Evolutionary conservation across 92 coral and sea anemone genomes (phyloP).

Genomic region (Palythoa grandis): DNA sequence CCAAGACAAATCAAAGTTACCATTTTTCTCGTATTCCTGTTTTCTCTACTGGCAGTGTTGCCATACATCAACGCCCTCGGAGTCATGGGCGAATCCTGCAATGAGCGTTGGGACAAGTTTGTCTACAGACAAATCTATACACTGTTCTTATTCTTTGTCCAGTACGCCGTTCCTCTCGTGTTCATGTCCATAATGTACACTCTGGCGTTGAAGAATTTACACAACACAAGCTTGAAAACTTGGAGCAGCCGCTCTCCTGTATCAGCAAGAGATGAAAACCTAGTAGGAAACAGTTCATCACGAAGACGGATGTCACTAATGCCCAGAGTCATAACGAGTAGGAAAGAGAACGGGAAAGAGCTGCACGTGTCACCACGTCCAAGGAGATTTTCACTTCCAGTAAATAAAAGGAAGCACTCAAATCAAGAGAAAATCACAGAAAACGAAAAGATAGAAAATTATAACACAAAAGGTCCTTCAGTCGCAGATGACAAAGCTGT

Average conservation of each 20-base stretch:
- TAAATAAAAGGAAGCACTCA: constrained; percentile 15
- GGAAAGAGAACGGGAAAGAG: not conserved
- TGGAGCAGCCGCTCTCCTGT: constrained; percentile 20
- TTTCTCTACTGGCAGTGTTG: constrained; percentile 67
- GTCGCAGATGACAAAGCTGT: not conserved
- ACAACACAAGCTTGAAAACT: constrained; percentile 67
- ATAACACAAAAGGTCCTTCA: not conserved
- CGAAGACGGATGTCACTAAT: constrained; percentile 17
- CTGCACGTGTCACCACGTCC: not conserved
- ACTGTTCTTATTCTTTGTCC: constrained; percentile 68
- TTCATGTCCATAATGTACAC: constrained; percentile 87
- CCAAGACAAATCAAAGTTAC: constrained; percentile 70
- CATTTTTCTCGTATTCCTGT: constrained; percentile 59
- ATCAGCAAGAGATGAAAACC: not conserved
- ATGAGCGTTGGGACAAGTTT: constrained; percentile 75
- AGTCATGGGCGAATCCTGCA: constrained; percentile 52
- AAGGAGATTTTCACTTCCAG: constrained; percentile 32
- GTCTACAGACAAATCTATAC: constrained; percentile 74
- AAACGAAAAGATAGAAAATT: not conserved
- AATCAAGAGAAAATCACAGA: not conserved
- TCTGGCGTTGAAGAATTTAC: constrained; percentile 72
- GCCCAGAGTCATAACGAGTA: not conserved
- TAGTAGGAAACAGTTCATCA: too few relatives aligned
- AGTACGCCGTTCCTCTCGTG: constrained; percentile 77
- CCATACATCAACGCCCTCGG: constrained; percentile 78